A percentile compares a stretch with the other conserved stretches of the same genome.
Conservation (phyloP, 2,888 invertebrate species). For the Phytoseiulus persimilis region DNA sequence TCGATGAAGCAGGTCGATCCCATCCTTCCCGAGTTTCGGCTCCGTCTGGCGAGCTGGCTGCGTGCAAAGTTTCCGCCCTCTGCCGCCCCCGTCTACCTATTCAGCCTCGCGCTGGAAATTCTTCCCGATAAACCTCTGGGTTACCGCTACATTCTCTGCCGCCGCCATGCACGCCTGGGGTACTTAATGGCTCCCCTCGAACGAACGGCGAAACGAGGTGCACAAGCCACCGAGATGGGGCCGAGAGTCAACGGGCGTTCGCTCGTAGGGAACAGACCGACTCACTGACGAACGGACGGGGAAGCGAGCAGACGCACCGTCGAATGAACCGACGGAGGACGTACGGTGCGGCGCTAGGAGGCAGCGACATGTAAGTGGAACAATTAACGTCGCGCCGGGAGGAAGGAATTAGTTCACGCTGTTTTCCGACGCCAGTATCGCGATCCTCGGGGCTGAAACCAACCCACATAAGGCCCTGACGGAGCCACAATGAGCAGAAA, state of each 20-base stretch:
- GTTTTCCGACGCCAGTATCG: background rate
- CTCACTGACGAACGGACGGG: background rate
- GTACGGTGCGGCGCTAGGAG: background rate
- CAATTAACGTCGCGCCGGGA: background rate
- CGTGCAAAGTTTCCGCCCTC: background rate
- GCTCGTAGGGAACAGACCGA: background rate
- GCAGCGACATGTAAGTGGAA: constrained; percentile 5
- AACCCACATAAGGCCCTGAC: background rate
- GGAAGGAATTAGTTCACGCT: background rate
- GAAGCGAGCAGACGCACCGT: background rate
- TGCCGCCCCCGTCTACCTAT: background rate
- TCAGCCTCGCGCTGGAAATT: background rate
- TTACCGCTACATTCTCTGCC: background rate
- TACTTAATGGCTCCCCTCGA: background rate
- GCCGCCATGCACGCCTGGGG: background rate
- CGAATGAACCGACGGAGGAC: background rate
- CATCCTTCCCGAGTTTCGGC: background rate
- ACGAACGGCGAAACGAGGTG: background rate
- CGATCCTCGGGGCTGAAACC: background rate
- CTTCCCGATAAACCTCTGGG: background rate
- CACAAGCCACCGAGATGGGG: background rate
- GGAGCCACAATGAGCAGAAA: background rate
- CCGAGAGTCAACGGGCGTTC: background rate
- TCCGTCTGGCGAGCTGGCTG: background rate
- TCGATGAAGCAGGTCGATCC: too few relatives aligned